phyloP scores from a whole-genome alignment of 1,140 invertebrate genomes.

The Hormaphis cornu region DNA sequence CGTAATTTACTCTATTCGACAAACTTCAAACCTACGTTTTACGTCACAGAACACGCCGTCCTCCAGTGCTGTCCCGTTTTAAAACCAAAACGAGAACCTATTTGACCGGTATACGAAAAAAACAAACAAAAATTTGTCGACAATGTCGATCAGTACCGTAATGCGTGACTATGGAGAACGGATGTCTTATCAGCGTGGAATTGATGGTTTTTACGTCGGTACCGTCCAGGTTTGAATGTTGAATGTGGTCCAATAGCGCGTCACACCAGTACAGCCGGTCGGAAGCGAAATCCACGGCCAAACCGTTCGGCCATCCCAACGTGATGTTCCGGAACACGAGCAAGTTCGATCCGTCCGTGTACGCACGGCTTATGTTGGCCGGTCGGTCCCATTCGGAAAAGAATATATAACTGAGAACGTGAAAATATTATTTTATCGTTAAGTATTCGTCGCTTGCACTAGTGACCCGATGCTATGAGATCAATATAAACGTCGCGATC shows the following conservation, averaged over 20 bases:
- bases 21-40: too few species aligned
- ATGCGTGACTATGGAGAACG: constrained; percentile 92
- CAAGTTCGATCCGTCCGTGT: constrained; percentile 76
- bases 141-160: too few species aligned
- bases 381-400: constrained; percentile 95
- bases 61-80: too few species aligned
- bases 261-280: constrained; percentile 93
- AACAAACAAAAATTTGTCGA: too few species aligned
- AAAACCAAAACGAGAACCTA: too few species aligned
- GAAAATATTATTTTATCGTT: too few species aligned
- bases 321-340: constrained; percentile 85
- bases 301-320: constrained; percentile 90
- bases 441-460: too few species aligned
- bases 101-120: too few species aligned
- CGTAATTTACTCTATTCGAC: too few species aligned
- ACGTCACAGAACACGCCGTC: too few species aligned
- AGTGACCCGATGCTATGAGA: too few species aligned
- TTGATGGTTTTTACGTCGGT: constrained; percentile 84
- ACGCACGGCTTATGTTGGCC: constrained; percentile 85
- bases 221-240: constrained; percentile 89
- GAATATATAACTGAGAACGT: constrained; percentile 58
- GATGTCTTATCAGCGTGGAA: constrained; percentile 79
- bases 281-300: constrained; percentile 80
- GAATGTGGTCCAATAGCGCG: constrained; percentile 87
- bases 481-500: too few species aligned